Percentiles rank a stretch among this genome's conserved stretches.
Conservation (phyloP, 2,113 vertebrate species). For the Corydoras sp. region DNA sequence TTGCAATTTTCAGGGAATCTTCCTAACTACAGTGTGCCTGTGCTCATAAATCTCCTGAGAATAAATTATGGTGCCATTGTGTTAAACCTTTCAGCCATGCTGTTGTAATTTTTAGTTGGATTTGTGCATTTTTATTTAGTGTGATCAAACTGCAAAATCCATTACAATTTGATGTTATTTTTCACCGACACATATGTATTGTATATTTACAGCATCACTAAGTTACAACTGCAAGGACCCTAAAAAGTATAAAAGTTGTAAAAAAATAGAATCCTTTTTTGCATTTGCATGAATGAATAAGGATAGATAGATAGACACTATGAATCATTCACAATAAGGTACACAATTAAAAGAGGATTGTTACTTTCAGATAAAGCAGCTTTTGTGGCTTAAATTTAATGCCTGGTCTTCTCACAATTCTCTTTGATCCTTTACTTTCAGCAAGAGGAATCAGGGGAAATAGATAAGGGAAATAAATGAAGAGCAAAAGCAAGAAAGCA, state of each 20-base stretch:
- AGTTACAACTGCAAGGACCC: no score
- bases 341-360: constrained; percentile 8
- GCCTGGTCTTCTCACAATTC: not conserved
- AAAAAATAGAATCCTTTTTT: not conserved
- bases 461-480: not conserved
- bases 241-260: constrained; percentile 1
- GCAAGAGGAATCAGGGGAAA: not conserved
- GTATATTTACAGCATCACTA: no score
- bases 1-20: no score
- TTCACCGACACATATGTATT: no score
- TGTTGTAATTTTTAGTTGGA: no score
- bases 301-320: not conserved
- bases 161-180: no score
- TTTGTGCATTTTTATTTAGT: no score
- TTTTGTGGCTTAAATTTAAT: not conserved
- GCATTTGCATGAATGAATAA: not conserved
- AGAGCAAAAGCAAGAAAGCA: constrained; percentile 3
- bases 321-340: constrained; percentile 25
- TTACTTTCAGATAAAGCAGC: constrained; percentile 15
- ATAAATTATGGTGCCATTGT: no score
- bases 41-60: no score
- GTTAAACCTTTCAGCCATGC: no score
- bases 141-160: no score
- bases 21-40: no score
- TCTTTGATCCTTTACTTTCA: constrained; percentile 5